Conservation (phyloP, 2,113 vertebrate species). For the Chiloscyllium plagiosum region DNA sequence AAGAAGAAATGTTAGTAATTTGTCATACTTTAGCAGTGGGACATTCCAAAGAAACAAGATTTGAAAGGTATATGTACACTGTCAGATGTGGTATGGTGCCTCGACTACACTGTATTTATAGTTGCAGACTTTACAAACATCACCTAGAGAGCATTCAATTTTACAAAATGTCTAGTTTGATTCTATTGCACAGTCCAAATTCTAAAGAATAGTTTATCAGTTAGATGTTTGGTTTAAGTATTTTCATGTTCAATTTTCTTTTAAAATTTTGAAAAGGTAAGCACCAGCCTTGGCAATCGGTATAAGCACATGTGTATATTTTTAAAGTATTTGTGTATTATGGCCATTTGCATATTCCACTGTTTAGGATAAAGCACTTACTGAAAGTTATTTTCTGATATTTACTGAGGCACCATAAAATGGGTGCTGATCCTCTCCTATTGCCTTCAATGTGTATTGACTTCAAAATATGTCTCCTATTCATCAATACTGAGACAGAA, state of each 20-base stretch:
- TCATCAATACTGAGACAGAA: background rate
- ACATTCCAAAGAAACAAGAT: slow-evolving; percentile 1
- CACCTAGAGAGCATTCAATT: background rate
- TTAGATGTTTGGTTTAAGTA: slow-evolving; percentile 1
- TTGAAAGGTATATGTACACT: background rate
- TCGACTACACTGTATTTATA: background rate
- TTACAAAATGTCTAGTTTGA: background rate
- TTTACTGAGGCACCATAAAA: background rate
- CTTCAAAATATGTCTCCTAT: slow-evolving; percentile 10
- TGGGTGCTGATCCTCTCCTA: background rate
- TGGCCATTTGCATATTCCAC: background rate
- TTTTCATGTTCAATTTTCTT: background rate
- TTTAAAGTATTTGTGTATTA: slow-evolving; percentile 25
- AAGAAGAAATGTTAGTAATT: background rate
- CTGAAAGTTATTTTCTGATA: slow-evolving; percentile 26
- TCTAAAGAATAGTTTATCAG: slow-evolving; percentile 4
- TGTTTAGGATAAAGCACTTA: background rate
- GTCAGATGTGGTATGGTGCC: background rate
- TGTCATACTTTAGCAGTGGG: background rate
- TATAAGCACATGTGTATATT: background rate
- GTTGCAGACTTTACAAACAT: background rate
- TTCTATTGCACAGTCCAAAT: background rate
- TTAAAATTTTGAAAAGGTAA: slow-evolving; percentile 1
- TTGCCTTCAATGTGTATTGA: background rate
- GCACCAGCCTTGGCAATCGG: background rate